Base-by-base conservation (phyloP, 2,888 invertebrate genomes). In the Orchesellides sinensis region DNA sequence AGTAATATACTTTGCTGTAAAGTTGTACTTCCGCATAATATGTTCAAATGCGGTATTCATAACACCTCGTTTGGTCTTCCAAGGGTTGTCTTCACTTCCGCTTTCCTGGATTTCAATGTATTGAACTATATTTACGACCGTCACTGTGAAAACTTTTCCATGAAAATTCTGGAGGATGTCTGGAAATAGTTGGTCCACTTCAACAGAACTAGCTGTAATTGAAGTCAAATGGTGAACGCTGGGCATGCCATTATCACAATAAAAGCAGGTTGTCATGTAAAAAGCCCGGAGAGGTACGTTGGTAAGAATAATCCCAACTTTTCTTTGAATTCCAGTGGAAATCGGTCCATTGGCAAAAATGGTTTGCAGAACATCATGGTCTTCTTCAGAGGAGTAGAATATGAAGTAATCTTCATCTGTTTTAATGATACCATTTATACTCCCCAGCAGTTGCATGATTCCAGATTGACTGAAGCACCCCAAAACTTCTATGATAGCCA, bases 371-470 rank as follows among this genome's bases (percentile, higher is more conserved):
- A 14, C 4, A 19, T 8, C 19, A 8, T 40, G n/a, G n/a, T n/a
- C n/a, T n/a, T n/a, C n/a, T 14, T 3, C 21, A 12, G 19, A n/a
- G 5, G 69, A 54, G 19, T 32, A 21, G 32, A 70, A 79, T 1
- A 79, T 47, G 27, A 47, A 70, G 32, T 23, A 79, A 29, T 70
- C 70, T 49, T 72, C 63, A 23, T 79, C 79, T 19, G 56, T 79
- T n/a, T 63, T 79, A 0, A 72, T 17, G 10, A 79, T 14, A 0
- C 47, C 35, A 29, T 27, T 29, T 8, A 61, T 10, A 19, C 1
- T 10, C n/a, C n/a, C n/a, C n/a, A n/a, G n/a, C n/a, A n/a, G n/a
- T n/a, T n/a, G n/a, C n/a, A n/a, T n/a, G n/a, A n/a, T n/a, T n/a
- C n/a, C n/a, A n/a, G n/a, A n/a, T n/a, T n/a, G n/a, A n/a, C n/a